phyloP scores from a whole-genome alignment of 1,140 invertebrate species.

The Galendromus occidentalis region DNA sequence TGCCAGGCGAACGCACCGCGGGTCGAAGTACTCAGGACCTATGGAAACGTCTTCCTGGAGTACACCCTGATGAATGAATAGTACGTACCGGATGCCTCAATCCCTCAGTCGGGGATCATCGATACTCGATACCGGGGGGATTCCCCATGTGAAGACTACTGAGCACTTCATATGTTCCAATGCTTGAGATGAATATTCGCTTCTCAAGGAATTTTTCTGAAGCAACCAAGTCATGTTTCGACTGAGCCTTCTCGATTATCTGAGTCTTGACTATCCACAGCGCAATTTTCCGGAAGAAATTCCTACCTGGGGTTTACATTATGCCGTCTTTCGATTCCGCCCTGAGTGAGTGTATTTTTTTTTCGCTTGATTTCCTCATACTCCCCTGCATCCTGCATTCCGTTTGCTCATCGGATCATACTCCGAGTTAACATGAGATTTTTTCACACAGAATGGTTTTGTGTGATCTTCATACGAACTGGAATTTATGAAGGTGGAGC shows the following conservation, averaged over 20 bases:
- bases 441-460: background rate
- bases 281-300: background rate
- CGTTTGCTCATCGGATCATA: too few species aligned
- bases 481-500: background rate
- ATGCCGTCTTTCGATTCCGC: constrained; percentile 7
- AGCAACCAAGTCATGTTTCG: too few species aligned
- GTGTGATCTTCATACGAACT: background rate
- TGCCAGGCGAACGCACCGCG: too few species aligned
- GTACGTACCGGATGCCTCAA: background rate
- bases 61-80: constrained; percentile 10
- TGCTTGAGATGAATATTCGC: too few species aligned
- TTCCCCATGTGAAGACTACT: too few species aligned
- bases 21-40: background rate
- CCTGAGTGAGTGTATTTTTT: background rate
- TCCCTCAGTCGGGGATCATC: too few species aligned
- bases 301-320: constrained; percentile 1
- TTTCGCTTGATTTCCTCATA: too few species aligned
- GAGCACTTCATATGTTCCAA: too few species aligned
- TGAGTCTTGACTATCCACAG: background rate
- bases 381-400: too few species aligned
- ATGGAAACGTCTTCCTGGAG: background rate
- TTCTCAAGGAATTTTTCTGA: too few species aligned
- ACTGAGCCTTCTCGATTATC: too few species aligned
- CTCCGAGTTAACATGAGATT: background rate
- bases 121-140: too few species aligned